A percentile compares a stretch with the other conserved stretches of the same genome.
These are phyloP conservation scores for Oncorhynchus nerka DNA, from an alignment of 2,113 vertebrate species.

Conservation along the genomic window DNA sequence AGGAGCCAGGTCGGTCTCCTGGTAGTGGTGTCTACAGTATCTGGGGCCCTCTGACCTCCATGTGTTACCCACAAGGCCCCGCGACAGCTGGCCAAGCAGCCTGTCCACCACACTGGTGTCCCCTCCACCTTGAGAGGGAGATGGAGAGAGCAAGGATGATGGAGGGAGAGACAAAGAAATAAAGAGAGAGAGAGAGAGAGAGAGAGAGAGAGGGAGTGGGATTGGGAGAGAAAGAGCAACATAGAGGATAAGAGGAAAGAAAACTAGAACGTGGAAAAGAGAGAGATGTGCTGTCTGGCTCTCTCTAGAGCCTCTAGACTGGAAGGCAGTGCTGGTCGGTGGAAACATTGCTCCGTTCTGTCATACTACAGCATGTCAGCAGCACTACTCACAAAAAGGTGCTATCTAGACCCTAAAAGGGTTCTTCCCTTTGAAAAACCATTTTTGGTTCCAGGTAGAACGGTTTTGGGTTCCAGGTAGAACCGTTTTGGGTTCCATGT, in stretches of 20 bases:
- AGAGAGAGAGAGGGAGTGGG: neutral
- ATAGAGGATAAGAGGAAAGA: neutral
- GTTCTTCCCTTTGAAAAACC: too few relatives aligned
- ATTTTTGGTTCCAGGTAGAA: too few relatives aligned
- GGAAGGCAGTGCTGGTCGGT: neutral
- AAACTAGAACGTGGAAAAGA: neutral
- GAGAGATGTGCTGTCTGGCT: neutral
- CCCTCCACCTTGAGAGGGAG: neutral
- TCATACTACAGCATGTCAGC: neutral
- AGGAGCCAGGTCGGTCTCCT: neutral
- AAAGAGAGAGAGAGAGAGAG: neutral
- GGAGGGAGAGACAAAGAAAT: neutral
- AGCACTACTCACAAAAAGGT: too few relatives aligned
- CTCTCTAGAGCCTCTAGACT: neutral
- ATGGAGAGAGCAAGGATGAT: neutral
- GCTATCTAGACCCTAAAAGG: too few relatives aligned
- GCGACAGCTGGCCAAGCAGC: slow-evolving; percentile 45
- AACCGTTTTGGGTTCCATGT: too few relatives aligned
- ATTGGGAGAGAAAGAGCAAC: neutral
- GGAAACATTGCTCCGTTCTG: neutral
- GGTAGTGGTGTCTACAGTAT: slow-evolving; percentile 13
- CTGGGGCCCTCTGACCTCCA: slow-evolving; percentile 51
- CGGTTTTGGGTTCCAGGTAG: too few relatives aligned
- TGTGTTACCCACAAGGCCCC: slow-evolving; percentile 55
- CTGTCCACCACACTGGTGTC: slow-evolving; percentile 19